Evolutionary conservation across 2,797 vertebrate species (phyloP), one percentile per base, ranked within the genome.

Genomic region (Rhabdomys pumilio): DNA sequence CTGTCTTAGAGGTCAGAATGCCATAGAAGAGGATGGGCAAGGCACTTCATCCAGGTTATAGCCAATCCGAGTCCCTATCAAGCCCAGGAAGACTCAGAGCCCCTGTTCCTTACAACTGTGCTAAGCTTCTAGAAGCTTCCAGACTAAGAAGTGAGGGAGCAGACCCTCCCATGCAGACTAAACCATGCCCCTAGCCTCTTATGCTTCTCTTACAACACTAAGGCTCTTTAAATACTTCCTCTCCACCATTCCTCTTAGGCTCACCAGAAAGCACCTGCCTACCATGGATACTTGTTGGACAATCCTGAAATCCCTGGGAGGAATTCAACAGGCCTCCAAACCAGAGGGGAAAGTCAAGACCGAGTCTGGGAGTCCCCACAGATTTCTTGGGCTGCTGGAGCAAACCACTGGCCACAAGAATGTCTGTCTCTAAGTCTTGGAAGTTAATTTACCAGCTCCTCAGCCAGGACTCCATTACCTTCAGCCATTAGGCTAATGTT

Each of bases 401-500:
- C 72, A 55, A 96, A 89, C 90, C 38, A 5, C 47, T 47, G 79
- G 76, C 94, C 84, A 88, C 53, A 55, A 85, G 57, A 89, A 92
- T 9, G 6, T 94, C 96, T 97, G 95, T 95, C 95, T 97, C 44
- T 86, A 95, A 97, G 97, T 97, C 96, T 95, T 65, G 34, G 67
- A 93, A 98, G 98, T 98, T 98, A 98, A 98, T 98, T 98, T 97
- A 96, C 95, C 95, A 90, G 96, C 92, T 98, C 93, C 96, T 93
- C 94, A 91, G 96, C 57, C 91, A 97, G 97, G 91, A 98, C 97
- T 98, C 98, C 98, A 99, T 98, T 98, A 98, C 98, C 97, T 98
- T 93, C 94, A 96, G 96, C 98, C 98, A 98, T 98, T 98, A 98
- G 98, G 97, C 96, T 98, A 98, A 98, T 98, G 98, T 98, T 98